These are phyloP conservation scores for Artemia franciscana DNA, from an alignment of 1,140 invertebrate genomes.

Conservation along the genomic window DNA sequence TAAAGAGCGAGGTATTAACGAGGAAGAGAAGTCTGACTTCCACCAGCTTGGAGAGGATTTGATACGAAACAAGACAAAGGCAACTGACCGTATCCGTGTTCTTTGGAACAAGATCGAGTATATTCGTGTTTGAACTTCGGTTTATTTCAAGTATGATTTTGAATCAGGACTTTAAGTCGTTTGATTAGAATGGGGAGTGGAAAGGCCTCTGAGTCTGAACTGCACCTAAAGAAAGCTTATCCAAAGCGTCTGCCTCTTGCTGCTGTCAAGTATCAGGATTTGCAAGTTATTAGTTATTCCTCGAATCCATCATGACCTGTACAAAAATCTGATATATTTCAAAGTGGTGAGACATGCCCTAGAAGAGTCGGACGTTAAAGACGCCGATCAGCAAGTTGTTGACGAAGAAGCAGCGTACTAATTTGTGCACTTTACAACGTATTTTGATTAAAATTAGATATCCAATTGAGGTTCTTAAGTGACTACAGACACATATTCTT, in stretches of 20 bases:
- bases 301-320: neutral
- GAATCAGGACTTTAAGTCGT: neutral
- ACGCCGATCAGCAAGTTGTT: neutral
- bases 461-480: neutral
- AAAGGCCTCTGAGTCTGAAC: too few species aligned
- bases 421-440: neutral
- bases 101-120: neutral
- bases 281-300: neutral
- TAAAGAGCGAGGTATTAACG: too few species aligned
- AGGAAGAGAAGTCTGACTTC: too few species aligned
- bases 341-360: neutral
- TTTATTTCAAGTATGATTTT: neutral
- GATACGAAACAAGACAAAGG: neutral
- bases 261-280: too few species aligned
- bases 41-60: neutral
- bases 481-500: too few species aligned
- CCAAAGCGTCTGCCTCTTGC: too few species aligned
- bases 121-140: neutral
- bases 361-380: neutral
- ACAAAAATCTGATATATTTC: neutral
- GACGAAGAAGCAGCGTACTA: neutral
- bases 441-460: neutral
- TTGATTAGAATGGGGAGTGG: neutral
- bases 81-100: neutral
- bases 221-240: too few species aligned